phyloP scores from a whole-genome alignment of 2,113 vertebrate species.

The Calonectris borealis region DNA sequence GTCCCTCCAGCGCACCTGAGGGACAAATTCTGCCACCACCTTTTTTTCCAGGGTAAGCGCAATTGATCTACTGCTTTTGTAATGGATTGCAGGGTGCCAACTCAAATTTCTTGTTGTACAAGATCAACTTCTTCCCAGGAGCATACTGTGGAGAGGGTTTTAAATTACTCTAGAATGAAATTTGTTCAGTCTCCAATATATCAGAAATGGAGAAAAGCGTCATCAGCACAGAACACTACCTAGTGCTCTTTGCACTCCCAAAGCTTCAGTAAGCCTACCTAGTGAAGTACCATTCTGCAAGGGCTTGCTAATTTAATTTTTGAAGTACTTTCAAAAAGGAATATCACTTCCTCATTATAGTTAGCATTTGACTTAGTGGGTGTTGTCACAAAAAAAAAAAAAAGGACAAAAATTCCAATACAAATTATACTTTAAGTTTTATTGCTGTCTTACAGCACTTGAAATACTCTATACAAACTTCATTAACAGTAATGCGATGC shows the following conservation, averaged over 20 bases:
- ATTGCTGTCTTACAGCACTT: background rate
- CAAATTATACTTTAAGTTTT: background rate
- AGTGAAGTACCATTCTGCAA: background rate
- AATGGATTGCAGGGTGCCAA: background rate
- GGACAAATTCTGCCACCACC: background rate
- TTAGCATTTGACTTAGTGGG: background rate
- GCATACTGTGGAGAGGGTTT: background rate
- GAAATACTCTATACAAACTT: background rate
- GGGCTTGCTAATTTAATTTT: background rate
- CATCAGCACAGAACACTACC: background rate
- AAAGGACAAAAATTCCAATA: background rate
- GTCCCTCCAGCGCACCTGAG: background rate
- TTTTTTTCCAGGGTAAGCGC: background rate
- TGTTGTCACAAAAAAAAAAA: background rate
- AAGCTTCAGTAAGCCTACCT: background rate
- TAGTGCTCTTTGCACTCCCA: background rate
- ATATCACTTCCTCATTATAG: background rate
- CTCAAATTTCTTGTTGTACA: rapidly evolving
- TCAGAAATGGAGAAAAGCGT: background rate
- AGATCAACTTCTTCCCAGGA: background rate
- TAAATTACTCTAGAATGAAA: background rate
- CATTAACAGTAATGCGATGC: background rate
- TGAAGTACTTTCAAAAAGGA: background rate
- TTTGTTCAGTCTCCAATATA: background rate
- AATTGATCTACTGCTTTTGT: background rate